phyloP scores from a whole-genome alignment of 2,888 invertebrate genomes.

The Lutraria lutraria region DNA sequence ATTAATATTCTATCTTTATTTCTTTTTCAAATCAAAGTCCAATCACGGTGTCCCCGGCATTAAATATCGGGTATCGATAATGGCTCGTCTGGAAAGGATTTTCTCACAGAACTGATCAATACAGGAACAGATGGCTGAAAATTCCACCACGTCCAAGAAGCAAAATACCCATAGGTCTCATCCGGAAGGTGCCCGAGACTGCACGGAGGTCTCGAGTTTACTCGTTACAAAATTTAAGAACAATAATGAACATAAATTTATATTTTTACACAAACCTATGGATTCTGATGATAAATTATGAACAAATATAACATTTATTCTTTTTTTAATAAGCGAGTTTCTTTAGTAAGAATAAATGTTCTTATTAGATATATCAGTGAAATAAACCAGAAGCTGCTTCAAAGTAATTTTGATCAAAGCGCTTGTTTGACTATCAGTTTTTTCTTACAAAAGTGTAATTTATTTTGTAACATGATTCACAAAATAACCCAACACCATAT shows the following conservation, averaged over 20 bases:
- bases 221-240: background rate
- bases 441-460: background rate
- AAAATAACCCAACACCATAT: background rate
- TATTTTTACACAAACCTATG: background rate
- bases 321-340: background rate
- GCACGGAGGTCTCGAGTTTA: background rate
- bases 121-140: background rate
- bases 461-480: background rate
- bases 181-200: background rate
- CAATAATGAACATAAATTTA: background rate
- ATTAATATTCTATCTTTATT: background rate
- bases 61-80: conserved; percentile 3
- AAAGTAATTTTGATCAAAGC: background rate
- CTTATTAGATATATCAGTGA: background rate
- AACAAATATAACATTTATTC: background rate
- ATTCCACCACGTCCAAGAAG: background rate
- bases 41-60: background rate
- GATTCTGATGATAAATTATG: too few relatives aligned
- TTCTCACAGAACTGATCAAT: conserved; percentile 15
- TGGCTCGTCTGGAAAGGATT: conserved; percentile 1
- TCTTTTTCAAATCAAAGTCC: background rate
- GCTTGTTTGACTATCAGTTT: background rate
- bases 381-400: background rate
- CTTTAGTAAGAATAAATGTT: background rate
- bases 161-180: background rate